These are phyloP conservation scores for Crax fasciolata DNA, from an alignment of 2,797 vertebrate genomes.

Conservation along the genomic window DNA sequence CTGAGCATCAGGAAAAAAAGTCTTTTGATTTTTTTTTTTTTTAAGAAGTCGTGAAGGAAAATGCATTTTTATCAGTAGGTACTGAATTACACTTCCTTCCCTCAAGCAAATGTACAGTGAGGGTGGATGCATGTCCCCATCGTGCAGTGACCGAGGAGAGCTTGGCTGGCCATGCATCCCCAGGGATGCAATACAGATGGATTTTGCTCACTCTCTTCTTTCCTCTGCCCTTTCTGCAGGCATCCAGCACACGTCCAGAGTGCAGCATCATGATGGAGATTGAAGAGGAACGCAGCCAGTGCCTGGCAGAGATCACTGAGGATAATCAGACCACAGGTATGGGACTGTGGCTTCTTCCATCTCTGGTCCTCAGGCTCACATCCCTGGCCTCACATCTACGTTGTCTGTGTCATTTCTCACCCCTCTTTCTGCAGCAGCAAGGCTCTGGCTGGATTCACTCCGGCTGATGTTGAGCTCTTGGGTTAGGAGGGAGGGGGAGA, in stretches of 20 bases:
- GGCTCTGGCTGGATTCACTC: not conserved
- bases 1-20: not conserved
- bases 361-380: fast-evolving
- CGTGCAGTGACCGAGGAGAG: not conserved
- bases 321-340: constrained; percentile 82
- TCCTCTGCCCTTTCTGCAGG: constrained; percentile 43
- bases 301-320: constrained; percentile 37
- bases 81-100: not conserved
- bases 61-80: not conserved
- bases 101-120: not conserved
- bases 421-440: not conserved
- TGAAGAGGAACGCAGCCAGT: constrained; percentile 65
- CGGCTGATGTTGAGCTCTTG: not conserved
- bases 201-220: not conserved
- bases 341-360: fast-evolving
- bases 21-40: not conserved
- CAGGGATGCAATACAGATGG: fast-evolving
- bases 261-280: constrained; percentile 76
- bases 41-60: not conserved
- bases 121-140: not conserved
- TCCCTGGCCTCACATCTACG: not conserved
- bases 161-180: fast-evolving
- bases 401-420: not conserved
- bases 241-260: not conserved
- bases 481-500: not conserved